phyloP scores from a whole-genome alignment of 2,113 vertebrate species.

The Tyrannus savana region DNA sequence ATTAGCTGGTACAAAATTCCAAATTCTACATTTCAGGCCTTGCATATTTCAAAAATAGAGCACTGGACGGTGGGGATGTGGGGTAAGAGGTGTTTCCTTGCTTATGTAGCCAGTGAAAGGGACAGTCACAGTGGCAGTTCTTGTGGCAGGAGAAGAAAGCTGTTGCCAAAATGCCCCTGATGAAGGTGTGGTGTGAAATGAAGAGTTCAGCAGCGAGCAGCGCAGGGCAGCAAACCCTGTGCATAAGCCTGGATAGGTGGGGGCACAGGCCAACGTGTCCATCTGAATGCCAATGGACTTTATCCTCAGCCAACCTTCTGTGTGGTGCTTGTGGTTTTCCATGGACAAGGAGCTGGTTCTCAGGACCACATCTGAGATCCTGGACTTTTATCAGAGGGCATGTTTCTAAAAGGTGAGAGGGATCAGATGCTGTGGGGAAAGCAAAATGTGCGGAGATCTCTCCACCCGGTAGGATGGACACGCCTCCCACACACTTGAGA shows the following conservation, averaged over 20 bases:
- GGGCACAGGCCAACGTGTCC: background rate
- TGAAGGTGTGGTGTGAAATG: background rate
- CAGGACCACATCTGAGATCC: background rate
- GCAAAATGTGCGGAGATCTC: background rate
- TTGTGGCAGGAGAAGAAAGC: background rate
- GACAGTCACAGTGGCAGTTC: background rate
- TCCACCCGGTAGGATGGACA: background rate
- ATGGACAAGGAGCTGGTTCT: background rate
- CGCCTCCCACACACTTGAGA: background rate
- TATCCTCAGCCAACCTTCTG: too few relatives aligned
- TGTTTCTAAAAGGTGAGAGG: background rate
- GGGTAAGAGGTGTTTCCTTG: background rate
- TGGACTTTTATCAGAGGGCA: accelerated
- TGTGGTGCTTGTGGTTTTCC: background rate
- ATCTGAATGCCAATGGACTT: too few relatives aligned
- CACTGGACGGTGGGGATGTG: background rate
- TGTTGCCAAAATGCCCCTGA: background rate
- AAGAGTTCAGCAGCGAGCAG: background rate
- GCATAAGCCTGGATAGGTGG: accelerated
- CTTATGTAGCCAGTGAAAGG: background rate
- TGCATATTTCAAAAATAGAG: constrained; percentile 23
- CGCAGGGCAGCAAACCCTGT: background rate
- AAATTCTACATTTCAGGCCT: constrained; percentile 19
- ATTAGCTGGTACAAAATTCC: constrained; percentile 47
- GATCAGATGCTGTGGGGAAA: background rate